Evolutionary conservation across 1,140 invertebrate genomes (phyloP), one percentile per base, ranked within the genome.

Genomic region (Hylaeus anthracinus): DNA sequence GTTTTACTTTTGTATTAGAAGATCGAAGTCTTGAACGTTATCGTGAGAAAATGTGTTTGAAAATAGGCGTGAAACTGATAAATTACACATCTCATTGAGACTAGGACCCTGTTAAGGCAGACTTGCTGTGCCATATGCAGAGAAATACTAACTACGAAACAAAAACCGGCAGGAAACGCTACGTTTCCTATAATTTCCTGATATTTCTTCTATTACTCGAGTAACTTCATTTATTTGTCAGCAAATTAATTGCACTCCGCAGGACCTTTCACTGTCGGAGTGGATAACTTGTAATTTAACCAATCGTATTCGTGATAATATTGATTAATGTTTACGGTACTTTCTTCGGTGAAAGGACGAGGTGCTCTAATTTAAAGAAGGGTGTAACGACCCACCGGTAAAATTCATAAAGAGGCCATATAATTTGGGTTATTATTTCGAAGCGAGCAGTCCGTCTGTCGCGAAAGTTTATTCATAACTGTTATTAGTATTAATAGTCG

Each of bases 271-370:
- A 65, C 70, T 51, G 53, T 73, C 56, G 45, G 15, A 26, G 55
- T 41, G 43, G 63, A 53, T 65, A 43, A 10, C 26, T 71, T 80
- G n/a, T 66, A 53, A 83, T 80, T 26, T 72, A 56, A 80, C 43
- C 48, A 74, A 43, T 60, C 60, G 55, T 60, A 83, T 48, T 48
- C 8, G 12, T 37, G 15, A 60, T 60, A 67, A 76, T 73, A 81
- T 65, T 78, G 69, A 84, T 73, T 76, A 65, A 81, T 48, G 45
- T 15, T 48, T 64, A 55, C 63, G 43, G 14, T 74, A 15, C 45
- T 71, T 60, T 73, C 64, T 45, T 48, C 12, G 58, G 84, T 86
- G 83, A 86, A 86, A 86, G 79, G 72, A 77, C 10, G 64, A 72
- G 56, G n/a, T 73, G 73, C 39, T 84, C 73, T 45, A 84, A 48